Conservation (phyloP, 2,113 vertebrate genomes). For the Prietella phreatophila region DNA sequence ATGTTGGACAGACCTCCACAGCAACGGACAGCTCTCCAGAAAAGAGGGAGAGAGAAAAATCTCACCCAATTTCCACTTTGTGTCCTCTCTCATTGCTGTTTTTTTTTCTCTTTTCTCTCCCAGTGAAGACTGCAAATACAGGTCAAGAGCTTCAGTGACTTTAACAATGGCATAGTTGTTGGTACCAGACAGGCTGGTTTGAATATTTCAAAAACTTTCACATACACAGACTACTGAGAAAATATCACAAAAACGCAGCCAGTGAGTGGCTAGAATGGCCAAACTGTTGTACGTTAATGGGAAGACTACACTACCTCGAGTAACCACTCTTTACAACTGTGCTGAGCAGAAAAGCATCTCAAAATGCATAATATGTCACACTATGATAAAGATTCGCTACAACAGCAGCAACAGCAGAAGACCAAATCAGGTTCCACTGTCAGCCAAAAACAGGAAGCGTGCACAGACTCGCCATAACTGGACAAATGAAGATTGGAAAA, state of each 20-base stretch:
- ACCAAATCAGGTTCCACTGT: no score
- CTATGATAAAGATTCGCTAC: neutral
- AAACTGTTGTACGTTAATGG: neutral
- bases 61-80: conserved; percentile 60
- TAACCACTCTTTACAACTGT: neutral
- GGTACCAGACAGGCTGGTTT: neutral
- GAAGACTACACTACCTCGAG: neutral
- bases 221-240: neutral
- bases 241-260: neutral
- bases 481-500: neutral
- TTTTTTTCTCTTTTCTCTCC: conserved; percentile 21
- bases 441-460: neutral
- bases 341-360: neutral
- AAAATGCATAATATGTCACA: neutral
- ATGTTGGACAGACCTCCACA: conserved; percentile 81
- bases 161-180: neutral
- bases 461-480: neutral
- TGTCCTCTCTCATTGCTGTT: conserved; percentile 46
- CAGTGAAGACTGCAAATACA: neutral
- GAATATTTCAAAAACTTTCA: neutral
- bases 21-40: conserved; percentile 68
- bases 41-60: conserved; percentile 22
- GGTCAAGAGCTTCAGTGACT: neutral
- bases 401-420: neutral
- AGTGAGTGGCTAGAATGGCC: no score